Conservation (phyloP, 2,888 invertebrate genomes). For the Microdon myrmicae region DNA sequence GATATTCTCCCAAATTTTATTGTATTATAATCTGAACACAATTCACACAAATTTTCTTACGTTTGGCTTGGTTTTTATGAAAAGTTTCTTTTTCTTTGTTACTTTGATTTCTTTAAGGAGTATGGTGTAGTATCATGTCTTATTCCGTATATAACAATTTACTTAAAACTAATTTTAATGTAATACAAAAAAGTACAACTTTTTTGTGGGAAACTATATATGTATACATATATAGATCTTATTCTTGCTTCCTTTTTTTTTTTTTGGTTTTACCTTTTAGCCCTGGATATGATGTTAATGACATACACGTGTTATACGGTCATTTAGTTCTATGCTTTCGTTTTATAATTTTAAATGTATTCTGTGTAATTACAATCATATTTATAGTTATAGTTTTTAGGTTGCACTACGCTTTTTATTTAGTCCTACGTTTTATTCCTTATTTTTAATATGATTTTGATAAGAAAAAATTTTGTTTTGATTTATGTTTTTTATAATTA, state of each 20-base stretch:
- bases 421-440: conserved; percentile 21
- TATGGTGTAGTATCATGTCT: conserved; percentile 27
- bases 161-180: conserved; percentile 38
- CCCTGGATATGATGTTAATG: conserved; percentile 52
- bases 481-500: conserved; percentile 9
- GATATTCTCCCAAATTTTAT: conserved; percentile 48
- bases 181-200: conserved; percentile 49
- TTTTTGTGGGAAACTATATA: conserved; percentile 29
- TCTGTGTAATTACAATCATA: conserved; percentile 41
- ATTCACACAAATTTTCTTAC: conserved; percentile 44
- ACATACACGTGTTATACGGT: conserved; percentile 37
- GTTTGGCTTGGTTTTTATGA: conserved; percentile 11
- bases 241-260: conserved; percentile 26
- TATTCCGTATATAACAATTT: conserved; percentile 48
- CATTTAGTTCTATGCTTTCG: conserved; percentile 9
- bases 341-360: conserved; percentile 27
- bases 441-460: conserved; percentile 27
- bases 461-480: conserved; percentile 25
- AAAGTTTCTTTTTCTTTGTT: conserved; percentile 28
- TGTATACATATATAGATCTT: no score
- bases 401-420: conserved; percentile 32
- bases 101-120: conserved; percentile 33
- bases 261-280: conserved; percentile 37
- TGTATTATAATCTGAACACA: conserved; percentile 52
- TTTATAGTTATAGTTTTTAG: conserved; percentile 34